A percentile compares a stretch with the other conserved stretches of the same genome.
These are phyloP conservation scores for Hydractinia echinata DNA, from an alignment of 30 jellyfish, hydroid and myxozoan species.

Conservation along the genomic window DNA sequence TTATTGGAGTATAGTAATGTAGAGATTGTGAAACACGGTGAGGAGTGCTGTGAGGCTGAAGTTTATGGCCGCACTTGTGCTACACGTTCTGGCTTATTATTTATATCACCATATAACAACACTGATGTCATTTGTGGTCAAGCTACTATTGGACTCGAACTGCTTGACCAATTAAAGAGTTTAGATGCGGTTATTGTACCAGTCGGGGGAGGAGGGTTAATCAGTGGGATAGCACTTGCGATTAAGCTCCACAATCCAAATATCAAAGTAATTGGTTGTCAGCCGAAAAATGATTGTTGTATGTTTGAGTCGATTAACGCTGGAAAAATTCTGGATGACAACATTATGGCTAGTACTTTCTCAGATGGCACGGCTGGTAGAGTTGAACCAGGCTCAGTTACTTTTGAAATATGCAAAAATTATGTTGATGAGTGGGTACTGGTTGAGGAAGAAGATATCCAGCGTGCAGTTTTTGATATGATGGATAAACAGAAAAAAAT, in stretches of 20 bases:
- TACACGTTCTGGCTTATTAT: conserved; percentile 26
- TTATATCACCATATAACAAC: conserved; percentile 76
- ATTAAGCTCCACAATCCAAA: conserved; percentile 45
- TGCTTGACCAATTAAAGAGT: conserved; percentile 51
- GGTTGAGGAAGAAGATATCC: conserved; percentile 84
- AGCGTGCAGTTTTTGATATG: conserved; percentile 65
- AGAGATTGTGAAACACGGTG: conserved; percentile 42
- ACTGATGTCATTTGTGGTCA: conserved; percentile 69
- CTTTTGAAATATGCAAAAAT: conserved; percentile 67
- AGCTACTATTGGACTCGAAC: conserved; percentile 78
- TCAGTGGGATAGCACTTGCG: conserved; percentile 60
- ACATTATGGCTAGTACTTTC: conserved; percentile 40
- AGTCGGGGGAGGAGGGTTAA: conserved; percentile 94
- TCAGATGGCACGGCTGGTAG: conserved; percentile 86
- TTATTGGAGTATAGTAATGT: conserved; percentile 22
- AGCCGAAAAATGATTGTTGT: conserved; percentile 42
- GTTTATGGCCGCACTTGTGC: conserved; percentile 55
- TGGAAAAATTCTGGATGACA: conserved; percentile 49
- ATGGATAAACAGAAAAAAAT: conserved; percentile 56
- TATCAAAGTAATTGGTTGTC: conserved; percentile 65
- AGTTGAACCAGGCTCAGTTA: conserved; percentile 60
- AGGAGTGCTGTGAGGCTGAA: conserved; percentile 77
- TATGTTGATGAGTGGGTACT: conserved; percentile 82
- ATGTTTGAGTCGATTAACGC: conserved; percentile 43
- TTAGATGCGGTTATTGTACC: conserved; percentile 74